A percentile compares a stretch with the other conserved stretches of the same genome.
phyloP scores from a whole-genome alignment of 2,113 vertebrate genomes.

The Semnornis frantzii region DNA sequence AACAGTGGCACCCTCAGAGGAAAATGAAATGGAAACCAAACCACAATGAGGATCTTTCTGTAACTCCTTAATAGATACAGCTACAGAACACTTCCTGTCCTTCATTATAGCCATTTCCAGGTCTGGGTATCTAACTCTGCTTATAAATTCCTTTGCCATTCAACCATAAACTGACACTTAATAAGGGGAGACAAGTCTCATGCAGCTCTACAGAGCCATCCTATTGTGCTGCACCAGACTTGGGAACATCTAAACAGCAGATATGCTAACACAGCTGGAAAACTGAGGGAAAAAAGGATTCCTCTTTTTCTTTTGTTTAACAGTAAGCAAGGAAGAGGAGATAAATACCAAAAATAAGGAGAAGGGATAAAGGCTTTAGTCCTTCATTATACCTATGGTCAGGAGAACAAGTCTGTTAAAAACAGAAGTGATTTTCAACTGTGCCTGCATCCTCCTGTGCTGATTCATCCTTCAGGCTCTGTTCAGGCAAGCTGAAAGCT shows the following conservation, averaged over 20 bases:
- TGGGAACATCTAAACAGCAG: conserved; percentile 34
- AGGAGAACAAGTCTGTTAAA: neutral
- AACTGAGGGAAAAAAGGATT: conserved; percentile 12
- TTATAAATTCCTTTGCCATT: conserved; percentile 30
- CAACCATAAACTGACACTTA: conserved; percentile 30
- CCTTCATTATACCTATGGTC: conserved; percentile 11
- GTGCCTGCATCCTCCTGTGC: neutral
- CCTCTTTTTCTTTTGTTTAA: neutral
- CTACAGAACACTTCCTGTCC: neutral
- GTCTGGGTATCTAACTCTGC: neutral
- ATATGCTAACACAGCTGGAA: conserved; percentile 40
- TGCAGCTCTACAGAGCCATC: neutral
- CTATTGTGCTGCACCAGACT: conserved; percentile 8
- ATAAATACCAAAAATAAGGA: neutral
- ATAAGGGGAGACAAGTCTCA: conserved; percentile 38
- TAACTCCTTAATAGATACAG: neutral
- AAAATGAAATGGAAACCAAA: neutral
- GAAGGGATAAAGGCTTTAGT: conserved; percentile 8
- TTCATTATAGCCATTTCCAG: neutral
- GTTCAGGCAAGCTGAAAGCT: neutral
- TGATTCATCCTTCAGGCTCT: neutral
- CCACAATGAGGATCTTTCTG: neutral
- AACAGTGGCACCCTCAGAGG: neutral
- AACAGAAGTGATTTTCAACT: neutral
- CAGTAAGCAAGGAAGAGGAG: neutral